These are phyloP conservation scores for Hybos culiciformis DNA, from an alignment of 2,888 invertebrate species.

Conservation along the genomic window DNA sequence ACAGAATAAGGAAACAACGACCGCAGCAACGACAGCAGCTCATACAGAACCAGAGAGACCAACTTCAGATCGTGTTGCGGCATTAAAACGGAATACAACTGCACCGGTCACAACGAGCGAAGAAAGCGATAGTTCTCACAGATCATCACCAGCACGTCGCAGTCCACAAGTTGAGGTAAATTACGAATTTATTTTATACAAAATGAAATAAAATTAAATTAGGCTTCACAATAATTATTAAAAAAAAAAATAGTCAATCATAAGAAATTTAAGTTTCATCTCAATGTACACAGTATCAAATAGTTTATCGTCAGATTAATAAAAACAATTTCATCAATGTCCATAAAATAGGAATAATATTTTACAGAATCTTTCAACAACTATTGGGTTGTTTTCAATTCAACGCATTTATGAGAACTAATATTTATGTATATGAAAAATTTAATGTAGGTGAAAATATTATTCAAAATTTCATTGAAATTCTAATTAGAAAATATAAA, in stretches of 20 bases:
- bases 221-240: conserved; percentile 6
- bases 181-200: conserved; percentile 37
- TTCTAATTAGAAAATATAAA: no score
- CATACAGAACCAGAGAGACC: conserved; percentile 38
- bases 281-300: conserved; percentile 9
- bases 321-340: no score
- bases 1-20: conserved; percentile 63
- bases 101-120: conserved; percentile 37
- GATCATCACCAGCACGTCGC: conserved; percentile 49
- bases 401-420: no score
- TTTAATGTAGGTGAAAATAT: no score
- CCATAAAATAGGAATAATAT: no score
- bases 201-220: conserved; percentile 2
- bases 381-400: no score
- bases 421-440: no score
- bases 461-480: no score
- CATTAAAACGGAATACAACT: conserved; percentile 32
- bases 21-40: conserved; percentile 31
- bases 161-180: conserved; percentile 66
- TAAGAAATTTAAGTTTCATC: not conserved
- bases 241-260: conserved; percentile 12
- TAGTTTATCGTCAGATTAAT: no score
- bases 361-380: no score
- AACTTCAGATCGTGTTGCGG: conserved; percentile 37
- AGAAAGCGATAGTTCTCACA: conserved; percentile 42